Base-by-base conservation (phyloP, 2,888 invertebrate species). In the Caenorhabditis angaria region DNA sequence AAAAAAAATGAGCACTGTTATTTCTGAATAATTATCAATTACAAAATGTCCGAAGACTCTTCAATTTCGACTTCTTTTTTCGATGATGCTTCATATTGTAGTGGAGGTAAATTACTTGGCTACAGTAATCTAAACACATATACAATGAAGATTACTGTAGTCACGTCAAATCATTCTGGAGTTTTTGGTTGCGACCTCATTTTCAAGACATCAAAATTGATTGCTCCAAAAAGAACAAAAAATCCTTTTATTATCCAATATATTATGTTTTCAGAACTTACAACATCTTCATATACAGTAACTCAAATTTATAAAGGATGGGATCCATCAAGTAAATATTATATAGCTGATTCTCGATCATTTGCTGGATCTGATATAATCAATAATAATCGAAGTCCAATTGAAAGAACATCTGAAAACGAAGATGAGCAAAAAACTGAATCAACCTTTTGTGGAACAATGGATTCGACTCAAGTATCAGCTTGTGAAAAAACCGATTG, bases 1-100 rank as follows among this genome's bases (percentile, higher is more conserved):
- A 32, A 32, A 32, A 10, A 18, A 41, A 18, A 14, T 10, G 41
- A 6, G 18, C n/a, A 41, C 2, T 41, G 41, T 12, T 41, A 41
- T 41, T 41, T 41, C 41, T 5, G 14, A 41, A 5, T 18, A 41
- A 14, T 41, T 41, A 5, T 41, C 10, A 10, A 41, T 10, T 41
- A 18, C 5, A 41, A 41, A 41, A 41, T 41, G 41, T 18, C 41
- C 10, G 41, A 41, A 41, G 41, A 41, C 41, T 41, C 41, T 41
- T 41, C 41, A 41, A 41, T 41, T 41, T 41, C 41, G 10, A 41
- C 41, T 41, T 41, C 41, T 41, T 41, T 41, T 18, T 41, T 41
- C 41, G 41, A 41, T 18, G 41, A 41, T 41, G 41, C 41, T 41
- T 41, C 41, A 14, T 41, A 41, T 41, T 41, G 41, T 41, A 41